These are phyloP conservation scores for Odontamblyopus rebecca DNA, from an alignment of 2,797 vertebrate species.

Conservation along the genomic window DNA sequence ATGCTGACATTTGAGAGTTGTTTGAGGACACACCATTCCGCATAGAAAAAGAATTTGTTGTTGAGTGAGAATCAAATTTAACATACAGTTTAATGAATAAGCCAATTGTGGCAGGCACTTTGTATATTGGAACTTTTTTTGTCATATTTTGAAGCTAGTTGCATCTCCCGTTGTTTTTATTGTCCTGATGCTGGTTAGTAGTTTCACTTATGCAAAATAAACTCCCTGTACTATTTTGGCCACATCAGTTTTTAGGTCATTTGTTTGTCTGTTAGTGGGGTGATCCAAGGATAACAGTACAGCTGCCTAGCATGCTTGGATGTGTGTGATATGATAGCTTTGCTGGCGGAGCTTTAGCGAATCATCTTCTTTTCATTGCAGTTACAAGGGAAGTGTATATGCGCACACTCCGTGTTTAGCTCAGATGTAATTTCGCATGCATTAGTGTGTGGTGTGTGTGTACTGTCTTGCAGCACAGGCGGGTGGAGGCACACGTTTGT, in stretches of 20 bases:
- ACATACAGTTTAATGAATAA: neutral
- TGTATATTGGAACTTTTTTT: neutral
- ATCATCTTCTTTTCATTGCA: slow-evolving; percentile 63
- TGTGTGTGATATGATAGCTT: slow-evolving; percentile 76
- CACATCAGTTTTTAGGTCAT: slow-evolving; percentile 40
- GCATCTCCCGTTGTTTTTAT: neutral
- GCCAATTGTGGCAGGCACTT: neutral
- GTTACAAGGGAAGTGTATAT: slow-evolving; percentile 53
- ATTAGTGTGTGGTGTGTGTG: slow-evolving; percentile 24
- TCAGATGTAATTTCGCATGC: slow-evolving; percentile 30
- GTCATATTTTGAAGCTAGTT: neutral
- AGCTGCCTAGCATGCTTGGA: slow-evolving; percentile 69
- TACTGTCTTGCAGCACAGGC: slow-evolving; percentile 60
- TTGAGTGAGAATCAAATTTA: neutral
- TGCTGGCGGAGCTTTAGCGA: slow-evolving; percentile 61
- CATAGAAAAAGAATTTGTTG: neutral
- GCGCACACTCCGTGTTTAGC: slow-evolving; percentile 24
- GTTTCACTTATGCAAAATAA: slow-evolving; percentile 25
- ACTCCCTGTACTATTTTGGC: slow-evolving; percentile 23
- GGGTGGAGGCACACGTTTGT: slow-evolving; percentile 69
- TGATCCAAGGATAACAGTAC: slow-evolving; percentile 71
- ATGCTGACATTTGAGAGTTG: slow-evolving; percentile 61
- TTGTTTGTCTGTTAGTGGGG: slow-evolving; percentile 50
- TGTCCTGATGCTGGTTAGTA: slow-evolving; percentile 8
- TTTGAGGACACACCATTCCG: slow-evolving; percentile 8